Evolutionary conservation across 2,113 vertebrate species (phyloP).

Genomic region (Pollimyrus isidori): DNA sequence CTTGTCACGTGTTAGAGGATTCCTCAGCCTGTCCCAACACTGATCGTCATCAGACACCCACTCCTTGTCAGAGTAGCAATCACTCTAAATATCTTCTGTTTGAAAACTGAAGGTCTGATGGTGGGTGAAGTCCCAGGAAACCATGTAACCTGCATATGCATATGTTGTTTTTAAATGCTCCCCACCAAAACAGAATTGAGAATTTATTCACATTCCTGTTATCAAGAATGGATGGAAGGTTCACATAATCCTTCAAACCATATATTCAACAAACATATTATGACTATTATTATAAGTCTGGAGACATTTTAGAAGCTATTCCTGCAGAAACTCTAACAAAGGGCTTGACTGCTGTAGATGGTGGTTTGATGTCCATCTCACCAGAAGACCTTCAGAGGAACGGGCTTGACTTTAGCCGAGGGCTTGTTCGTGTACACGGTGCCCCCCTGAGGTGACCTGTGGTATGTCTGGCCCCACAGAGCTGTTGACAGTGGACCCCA

Average conservation of each 20-base stretch:
- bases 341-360: neutral
- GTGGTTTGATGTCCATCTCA: neutral
- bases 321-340: neutral
- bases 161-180: neutral
- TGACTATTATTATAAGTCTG: neutral
- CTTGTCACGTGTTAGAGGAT: neutral
- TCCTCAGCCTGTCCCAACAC: neutral
- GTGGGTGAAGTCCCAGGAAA: neutral
- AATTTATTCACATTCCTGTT: neutral
- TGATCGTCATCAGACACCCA: neutral
- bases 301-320: neutral
- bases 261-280: neutral
- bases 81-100: neutral
- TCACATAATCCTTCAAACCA: neutral
- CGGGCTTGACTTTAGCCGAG: neutral
- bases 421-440: neutral
- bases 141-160: neutral
- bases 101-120: neutral
- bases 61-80: neutral
- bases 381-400: neutral
- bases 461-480: slow-evolving; percentile 53
- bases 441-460: neutral
- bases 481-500: slow-evolving; percentile 93
- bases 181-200: neutral
- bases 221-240: neutral